Evolutionary conservation across 2,113 vertebrate genomes (phyloP).

Genomic region (Chaenogobius annularis): DNA sequence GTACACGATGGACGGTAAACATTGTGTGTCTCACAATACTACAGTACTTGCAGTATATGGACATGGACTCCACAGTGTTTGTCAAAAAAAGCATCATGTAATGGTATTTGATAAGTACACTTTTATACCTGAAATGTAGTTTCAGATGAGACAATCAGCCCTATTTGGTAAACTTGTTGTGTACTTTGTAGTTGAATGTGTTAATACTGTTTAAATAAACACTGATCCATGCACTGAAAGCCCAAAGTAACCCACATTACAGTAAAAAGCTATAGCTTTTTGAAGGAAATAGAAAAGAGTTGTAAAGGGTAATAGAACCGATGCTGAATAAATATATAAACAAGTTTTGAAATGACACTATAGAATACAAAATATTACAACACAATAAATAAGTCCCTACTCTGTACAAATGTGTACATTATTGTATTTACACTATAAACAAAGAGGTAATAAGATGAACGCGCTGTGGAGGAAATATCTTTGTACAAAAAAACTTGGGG

Average conservation of each 20-base stretch:
- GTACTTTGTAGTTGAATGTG: neutral
- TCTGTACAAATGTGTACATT: conserved; percentile 76
- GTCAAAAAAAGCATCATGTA: conserved; percentile 34
- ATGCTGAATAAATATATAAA: neutral
- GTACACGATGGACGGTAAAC: conserved; percentile 4
- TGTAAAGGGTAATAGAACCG: neutral
- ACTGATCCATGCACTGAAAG: neutral
- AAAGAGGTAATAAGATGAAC: conserved; percentile 43
- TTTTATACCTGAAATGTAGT: neutral
- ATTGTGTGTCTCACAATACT: conserved; percentile 41
- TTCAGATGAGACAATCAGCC: conserved; percentile 44
- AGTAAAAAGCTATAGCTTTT: neutral
- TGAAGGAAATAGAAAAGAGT: neutral
- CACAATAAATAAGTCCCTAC: conserved; percentile 74
- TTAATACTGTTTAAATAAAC: neutral
- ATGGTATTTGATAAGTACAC: conserved; percentile 41
- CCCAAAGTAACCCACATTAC: neutral
- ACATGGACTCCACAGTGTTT: conserved; percentile 18
- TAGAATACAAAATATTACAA: conserved; percentile 58
- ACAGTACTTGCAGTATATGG: conserved; percentile 44
- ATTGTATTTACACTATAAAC: conserved; percentile 69
- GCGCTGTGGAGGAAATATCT: conserved; percentile 28
- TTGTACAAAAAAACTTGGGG: conserved; percentile 23
- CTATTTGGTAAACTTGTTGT: neutral
- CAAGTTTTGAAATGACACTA: neutral